A percentile compares a stretch with the other conserved stretches of the same genome.
These are phyloP conservation scores for Lasioglossum figueresi DNA, from an alignment of 2,888 invertebrate genomes.

Conservation along the genomic window DNA sequence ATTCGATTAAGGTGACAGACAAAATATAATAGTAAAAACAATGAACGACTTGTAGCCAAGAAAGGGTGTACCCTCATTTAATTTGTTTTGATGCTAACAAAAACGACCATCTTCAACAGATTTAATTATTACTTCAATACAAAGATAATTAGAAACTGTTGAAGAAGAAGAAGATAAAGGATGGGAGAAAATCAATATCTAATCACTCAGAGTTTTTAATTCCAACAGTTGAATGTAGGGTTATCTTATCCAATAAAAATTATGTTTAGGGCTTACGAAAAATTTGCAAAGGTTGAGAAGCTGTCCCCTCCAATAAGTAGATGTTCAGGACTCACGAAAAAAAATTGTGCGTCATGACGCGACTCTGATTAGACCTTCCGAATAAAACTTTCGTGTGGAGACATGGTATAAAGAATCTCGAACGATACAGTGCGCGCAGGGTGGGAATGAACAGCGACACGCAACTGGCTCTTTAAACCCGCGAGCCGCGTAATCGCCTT, in stretches of 20 bases:
- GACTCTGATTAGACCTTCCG: not conserved
- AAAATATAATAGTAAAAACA: too few relatives aligned
- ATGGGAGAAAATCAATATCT: not conserved
- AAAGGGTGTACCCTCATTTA: not conserved
- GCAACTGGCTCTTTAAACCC: conserved; percentile 45
- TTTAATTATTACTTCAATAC: too few relatives aligned
- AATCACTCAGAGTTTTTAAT: not conserved
- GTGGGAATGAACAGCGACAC: not conserved
- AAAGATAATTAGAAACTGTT: not conserved
- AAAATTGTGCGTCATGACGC: not conserved
- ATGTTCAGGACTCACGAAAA: not conserved
- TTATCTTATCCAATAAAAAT: too few relatives aligned
- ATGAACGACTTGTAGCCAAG: not conserved
- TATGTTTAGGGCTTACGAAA: too few relatives aligned
- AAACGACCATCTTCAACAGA: too few relatives aligned
- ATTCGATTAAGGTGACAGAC: too few relatives aligned
- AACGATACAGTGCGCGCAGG: not conserved
- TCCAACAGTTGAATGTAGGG: not conserved
- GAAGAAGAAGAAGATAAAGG: not conserved
- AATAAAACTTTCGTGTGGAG: not conserved
- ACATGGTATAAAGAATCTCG: not conserved
- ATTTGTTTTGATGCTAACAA: too few relatives aligned
- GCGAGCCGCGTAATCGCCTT: conserved; percentile 36
- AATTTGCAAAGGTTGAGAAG: too few relatives aligned
- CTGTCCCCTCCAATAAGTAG: not conserved